Evolutionary conservation across 2,888 invertebrate genomes (phyloP).

Genomic region (Chalcis sispes): DNA sequence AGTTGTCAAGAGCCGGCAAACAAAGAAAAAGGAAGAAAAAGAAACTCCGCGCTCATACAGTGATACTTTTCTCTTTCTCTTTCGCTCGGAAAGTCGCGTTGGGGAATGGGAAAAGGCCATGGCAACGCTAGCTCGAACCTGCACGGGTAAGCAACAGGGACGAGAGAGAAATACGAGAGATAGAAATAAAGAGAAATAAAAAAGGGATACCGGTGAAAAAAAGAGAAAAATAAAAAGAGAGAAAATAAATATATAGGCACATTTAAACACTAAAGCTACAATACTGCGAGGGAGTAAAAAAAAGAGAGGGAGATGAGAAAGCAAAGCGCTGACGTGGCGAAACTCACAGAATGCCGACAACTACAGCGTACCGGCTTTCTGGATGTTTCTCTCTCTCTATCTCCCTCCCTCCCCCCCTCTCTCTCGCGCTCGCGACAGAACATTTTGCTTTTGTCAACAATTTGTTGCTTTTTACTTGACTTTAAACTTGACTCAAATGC

Average conservation of each 20-base stretch:
- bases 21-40: slow-evolving; percentile 41
- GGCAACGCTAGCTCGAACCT: slow-evolving; percentile 31
- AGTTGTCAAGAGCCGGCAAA: slow-evolving; percentile 4
- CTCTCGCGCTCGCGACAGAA: too few relatives aligned
- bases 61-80: too few relatives aligned
- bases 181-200: slow-evolving; percentile 8
- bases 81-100: not conserved
- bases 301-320: too few relatives aligned
- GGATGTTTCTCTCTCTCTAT: not conserved
- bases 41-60: too few relatives aligned
- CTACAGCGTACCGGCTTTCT: not conserved
- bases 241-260: too few relatives aligned
- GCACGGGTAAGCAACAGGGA: slow-evolving; percentile 43
- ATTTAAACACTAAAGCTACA: too few relatives aligned
- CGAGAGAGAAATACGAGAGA: slow-evolving; percentile 14
- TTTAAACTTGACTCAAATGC: too few relatives aligned
- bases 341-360: not conserved
- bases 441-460: too few relatives aligned
- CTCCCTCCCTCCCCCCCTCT: not conserved
- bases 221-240: not conserved
- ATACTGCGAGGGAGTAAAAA: too few relatives aligned
- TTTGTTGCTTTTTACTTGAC: too few relatives aligned
- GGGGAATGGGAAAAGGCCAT: slow-evolving; percentile 32
- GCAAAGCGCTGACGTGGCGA: slow-evolving; percentile 24
- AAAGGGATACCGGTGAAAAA: slow-evolving; percentile 15